Evolutionary conservation across 2,888 invertebrate genomes (phyloP), one percentile per base, ranked within the genome.

Genomic region (Drosophila antonietae): DNA sequence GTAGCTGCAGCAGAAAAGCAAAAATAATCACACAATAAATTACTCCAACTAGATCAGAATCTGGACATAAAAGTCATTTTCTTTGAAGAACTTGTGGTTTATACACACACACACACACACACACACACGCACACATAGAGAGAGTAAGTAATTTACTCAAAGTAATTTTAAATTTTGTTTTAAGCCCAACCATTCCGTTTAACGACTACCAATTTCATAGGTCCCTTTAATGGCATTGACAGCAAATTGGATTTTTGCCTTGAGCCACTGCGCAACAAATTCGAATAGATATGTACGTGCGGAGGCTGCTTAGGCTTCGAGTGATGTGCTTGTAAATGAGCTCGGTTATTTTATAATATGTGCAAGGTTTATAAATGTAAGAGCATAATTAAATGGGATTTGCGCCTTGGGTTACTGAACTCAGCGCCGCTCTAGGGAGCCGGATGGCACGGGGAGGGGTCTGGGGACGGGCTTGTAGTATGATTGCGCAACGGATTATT

Each of bases 371-470:
- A 76, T 79, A 58, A 73, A 69, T 75, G 73, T 78, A 75, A 83
- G 63, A 75, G 70, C 73, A 73, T 83, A 84, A 88, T 88, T 77
- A 88, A 83, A 77, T 58, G 58, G 80, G 75, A 83, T 88, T 88
- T 86, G 65, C 75, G 79, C 79, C 72, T 79, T 66, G 62, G 80
- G 75, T 9, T 31, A 58, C 51, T 66, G 43, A 47, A 51, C 37
- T 58, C 39, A 59, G 62, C 62, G 55, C 6, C 18, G 39, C 33
- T 41, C 10, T 39, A 15, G 37, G 15, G 15, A 39, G 37, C 37
- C n/a, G n/a, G 8, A 0, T n/a, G 41, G n/a, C 15, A 39, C 2
- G 15, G 0, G 33, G n/a, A n/a, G 33, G 9, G 33, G 33, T 9
- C 0, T 33, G 41, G 41, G n/a, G n/a, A 8, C 7, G 2, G 3